Evolutionary conservation across 2,113 vertebrate genomes (phyloP).

Genomic region (Heptranchias perlo): DNA sequence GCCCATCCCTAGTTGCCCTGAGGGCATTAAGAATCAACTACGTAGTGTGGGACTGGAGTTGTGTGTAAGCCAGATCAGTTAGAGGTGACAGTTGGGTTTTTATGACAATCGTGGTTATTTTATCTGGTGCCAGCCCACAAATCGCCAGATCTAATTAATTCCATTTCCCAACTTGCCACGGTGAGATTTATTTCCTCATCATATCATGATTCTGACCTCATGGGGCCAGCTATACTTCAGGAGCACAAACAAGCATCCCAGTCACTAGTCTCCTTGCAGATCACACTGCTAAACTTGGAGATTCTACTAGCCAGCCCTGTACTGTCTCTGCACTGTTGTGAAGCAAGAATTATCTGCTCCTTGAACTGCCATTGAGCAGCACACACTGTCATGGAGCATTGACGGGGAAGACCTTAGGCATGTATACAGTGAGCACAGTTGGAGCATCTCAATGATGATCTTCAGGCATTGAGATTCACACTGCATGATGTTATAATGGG

Average conservation of each 20-base stretch:
- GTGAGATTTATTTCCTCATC: background rate
- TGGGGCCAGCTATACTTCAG: background rate
- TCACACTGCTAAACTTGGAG: background rate
- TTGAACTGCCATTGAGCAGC: background rate
- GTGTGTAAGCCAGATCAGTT: background rate
- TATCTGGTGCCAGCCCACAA: background rate
- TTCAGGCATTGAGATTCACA: background rate
- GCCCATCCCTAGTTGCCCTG: background rate
- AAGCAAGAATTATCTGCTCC: background rate
- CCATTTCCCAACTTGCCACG: background rate
- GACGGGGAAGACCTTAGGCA: background rate
- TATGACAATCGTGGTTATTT: background rate
- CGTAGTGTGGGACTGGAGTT: background rate
- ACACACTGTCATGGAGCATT: background rate
- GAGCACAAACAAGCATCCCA: background rate
- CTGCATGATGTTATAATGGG: background rate
- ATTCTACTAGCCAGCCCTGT: background rate
- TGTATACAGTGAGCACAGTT: background rate
- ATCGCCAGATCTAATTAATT: background rate
- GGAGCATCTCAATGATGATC: background rate
- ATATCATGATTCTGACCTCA: background rate
- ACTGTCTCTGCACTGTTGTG: background rate
- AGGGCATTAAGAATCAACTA: background rate
- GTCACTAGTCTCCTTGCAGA: background rate
- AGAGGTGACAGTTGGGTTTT: background rate